Evolutionary conservation across 2,113 vertebrate genomes (phyloP).

Genomic region (Tiliqua scincoides): DNA sequence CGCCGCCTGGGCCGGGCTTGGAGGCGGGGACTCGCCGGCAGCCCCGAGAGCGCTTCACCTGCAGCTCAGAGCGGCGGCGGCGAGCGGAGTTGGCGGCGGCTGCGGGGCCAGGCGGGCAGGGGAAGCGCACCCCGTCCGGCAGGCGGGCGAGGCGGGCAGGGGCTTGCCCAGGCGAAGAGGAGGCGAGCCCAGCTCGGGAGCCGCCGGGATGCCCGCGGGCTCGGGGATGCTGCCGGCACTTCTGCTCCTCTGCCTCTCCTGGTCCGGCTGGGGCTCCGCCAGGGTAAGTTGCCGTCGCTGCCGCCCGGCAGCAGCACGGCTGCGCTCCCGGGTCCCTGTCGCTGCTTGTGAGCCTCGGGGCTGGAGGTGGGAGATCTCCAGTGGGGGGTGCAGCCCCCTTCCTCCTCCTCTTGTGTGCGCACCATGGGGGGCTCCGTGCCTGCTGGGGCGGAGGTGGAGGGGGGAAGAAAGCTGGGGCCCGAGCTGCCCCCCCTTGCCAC

Average conservation of each 20-base stretch:
- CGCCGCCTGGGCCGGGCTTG: constrained; percentile 58
- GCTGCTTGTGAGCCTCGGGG: too few species aligned
- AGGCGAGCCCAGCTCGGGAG: constrained; percentile 13
- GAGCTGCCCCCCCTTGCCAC: background rate
- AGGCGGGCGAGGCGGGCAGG: background rate
- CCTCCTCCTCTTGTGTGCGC: background rate
- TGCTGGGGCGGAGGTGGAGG: background rate
- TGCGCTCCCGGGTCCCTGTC: background rate
- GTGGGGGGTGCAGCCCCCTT: too few species aligned
- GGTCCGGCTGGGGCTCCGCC: constrained; percentile 55
- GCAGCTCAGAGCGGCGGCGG: constrained; percentile 60
- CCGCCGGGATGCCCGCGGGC: constrained; percentile 62
- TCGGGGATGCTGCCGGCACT: constrained; percentile 41
- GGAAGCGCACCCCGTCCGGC: background rate
- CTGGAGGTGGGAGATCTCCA: too few species aligned
- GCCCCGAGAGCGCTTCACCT: constrained; percentile 71
- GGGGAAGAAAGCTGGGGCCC: background rate
- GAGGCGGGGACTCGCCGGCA: constrained; percentile 64
- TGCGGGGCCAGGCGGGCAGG: background rate
- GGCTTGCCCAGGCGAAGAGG: background rate
- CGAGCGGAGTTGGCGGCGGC: background rate
- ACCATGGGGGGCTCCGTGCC: background rate
- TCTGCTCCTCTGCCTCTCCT: constrained; percentile 57
- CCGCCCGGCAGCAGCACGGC: too few species aligned
- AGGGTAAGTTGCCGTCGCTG: constrained; percentile 65